Percentiles rank a stretch among this genome's conserved stretches.
phyloP scores from a whole-genome alignment of 2,888 invertebrate species.

The Cactoblastis cactorum region DNA sequence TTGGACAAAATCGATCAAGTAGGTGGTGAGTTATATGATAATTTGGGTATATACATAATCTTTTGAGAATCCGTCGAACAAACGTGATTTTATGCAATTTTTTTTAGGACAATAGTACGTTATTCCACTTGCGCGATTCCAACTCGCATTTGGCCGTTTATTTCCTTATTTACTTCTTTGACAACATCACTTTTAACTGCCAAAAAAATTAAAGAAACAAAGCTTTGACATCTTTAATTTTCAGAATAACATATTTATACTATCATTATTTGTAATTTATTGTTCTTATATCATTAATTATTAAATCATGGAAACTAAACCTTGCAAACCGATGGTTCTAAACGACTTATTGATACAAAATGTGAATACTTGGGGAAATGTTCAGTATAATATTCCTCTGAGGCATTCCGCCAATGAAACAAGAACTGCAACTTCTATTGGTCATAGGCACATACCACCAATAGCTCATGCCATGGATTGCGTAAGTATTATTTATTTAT shows the following conservation, averaged over 20 bases:
- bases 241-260: slow-evolving; percentile 18
- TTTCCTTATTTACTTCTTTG: too few relatives aligned
- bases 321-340: slow-evolving; percentile 40
- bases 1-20: too few relatives aligned
- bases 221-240: neutral
- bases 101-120: too few relatives aligned
- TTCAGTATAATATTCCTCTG: slow-evolving; percentile 68
- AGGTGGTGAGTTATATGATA: too few relatives aligned
- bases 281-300: neutral
- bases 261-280: slow-evolving; percentile 19
- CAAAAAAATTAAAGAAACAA: neutral
- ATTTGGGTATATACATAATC: too few relatives aligned
- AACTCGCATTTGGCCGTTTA: too few relatives aligned
- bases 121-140: too few relatives aligned
- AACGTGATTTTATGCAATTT: too few relatives aligned
- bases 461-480: slow-evolving; percentile 62
- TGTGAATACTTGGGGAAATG: slow-evolving; percentile 71
- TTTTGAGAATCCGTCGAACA: too few relatives aligned
- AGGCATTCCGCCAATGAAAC: slow-evolving; percentile 63
- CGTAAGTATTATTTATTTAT: slow-evolving; percentile 39
- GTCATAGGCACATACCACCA: slow-evolving; percentile 56
- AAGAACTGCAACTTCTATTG: slow-evolving; percentile 54
- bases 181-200: neutral
- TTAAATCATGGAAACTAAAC: slow-evolving; percentile 38
- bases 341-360: slow-evolving; percentile 60